phyloP scores from a whole-genome alignment of 2,888 invertebrate species.

The Holacanthella duospinosa region DNA sequence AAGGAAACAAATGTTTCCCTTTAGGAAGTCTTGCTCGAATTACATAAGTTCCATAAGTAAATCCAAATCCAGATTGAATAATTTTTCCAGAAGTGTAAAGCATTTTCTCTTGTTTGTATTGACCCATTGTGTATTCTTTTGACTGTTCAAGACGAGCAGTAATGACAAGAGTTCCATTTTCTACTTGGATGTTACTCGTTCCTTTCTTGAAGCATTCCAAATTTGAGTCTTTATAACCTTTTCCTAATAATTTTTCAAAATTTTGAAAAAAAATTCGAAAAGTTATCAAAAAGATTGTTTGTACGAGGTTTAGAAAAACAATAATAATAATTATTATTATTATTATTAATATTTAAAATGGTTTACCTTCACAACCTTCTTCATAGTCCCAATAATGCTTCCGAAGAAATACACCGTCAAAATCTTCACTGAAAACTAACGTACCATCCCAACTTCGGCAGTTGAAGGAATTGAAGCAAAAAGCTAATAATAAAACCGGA shows the following conservation, averaged over 20 bases:
- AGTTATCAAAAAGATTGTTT: not conserved
- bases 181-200: slow-evolving; percentile 24
- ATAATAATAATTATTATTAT: not conserved
- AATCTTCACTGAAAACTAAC: slow-evolving; percentile 27
- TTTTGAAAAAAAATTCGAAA: slow-evolving; percentile 1
- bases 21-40: slow-evolving; percentile 29
- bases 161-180: slow-evolving; percentile 28
- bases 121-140: not conserved
- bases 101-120: slow-evolving; percentile 21
- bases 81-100: slow-evolving; percentile 29
- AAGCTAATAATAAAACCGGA: not conserved
- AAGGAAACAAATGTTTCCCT: slow-evolving; percentile 29
- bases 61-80: slow-evolving; percentile 21
- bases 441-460: slow-evolving; percentile 10
- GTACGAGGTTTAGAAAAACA: not conserved
- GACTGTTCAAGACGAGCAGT: slow-evolving; percentile 16
- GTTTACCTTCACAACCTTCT: slow-evolving; percentile 25
- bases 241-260: slow-evolving; percentile 18
- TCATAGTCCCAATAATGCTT: slow-evolving; percentile 23
- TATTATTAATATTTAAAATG: not conserved
- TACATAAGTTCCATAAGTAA: slow-evolving; percentile 26
- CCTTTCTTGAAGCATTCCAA: slow-evolving; percentile 29
- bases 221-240: slow-evolving; percentile 20
- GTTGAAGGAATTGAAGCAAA: not conserved
- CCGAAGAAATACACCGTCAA: slow-evolving; percentile 17